Evolutionary conservation across 2,797 vertebrate species (phyloP).

Genomic region (Botia kubotai): DNA sequence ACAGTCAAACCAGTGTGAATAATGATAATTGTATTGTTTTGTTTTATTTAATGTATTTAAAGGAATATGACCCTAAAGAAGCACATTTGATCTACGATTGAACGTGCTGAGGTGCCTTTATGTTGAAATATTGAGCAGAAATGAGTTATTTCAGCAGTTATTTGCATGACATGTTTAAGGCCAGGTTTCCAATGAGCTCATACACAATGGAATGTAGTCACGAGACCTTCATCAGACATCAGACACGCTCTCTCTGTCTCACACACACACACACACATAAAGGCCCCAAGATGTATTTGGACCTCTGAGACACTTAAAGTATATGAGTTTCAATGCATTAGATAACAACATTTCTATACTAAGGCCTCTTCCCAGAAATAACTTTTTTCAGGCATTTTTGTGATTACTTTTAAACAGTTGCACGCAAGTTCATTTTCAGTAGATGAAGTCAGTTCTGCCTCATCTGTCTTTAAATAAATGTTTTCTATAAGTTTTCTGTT

Average conservation of each 20-base stretch:
- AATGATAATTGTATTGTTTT: not conserved
- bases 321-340: not conserved
- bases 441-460: too few species aligned
- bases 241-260: not conserved
- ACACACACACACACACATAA: conserved; percentile 9
- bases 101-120: not conserved
- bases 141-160: conserved; percentile 32
- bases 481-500: too few species aligned
- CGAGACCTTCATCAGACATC: not conserved
- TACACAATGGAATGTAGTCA: conserved; percentile 21
- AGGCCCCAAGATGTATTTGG: not conserved
- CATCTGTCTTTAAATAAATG: too few species aligned
- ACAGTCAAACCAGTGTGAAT: not conserved
- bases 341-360: not conserved
- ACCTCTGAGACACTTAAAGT: not conserved
- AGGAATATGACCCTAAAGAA: not conserved
- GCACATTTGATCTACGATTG: not conserved
- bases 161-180: conserved; percentile 33
- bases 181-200: conserved; percentile 44
- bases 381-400: too few species aligned
- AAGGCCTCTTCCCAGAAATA: too few species aligned
- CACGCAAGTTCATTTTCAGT: too few species aligned
- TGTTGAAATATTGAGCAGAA: conserved; percentile 14
- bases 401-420: too few species aligned
- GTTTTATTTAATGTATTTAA: not conserved